Evolutionary conservation across 2,113 vertebrate species (phyloP).

Genomic region (Phyllostomus hastatus): DNA sequence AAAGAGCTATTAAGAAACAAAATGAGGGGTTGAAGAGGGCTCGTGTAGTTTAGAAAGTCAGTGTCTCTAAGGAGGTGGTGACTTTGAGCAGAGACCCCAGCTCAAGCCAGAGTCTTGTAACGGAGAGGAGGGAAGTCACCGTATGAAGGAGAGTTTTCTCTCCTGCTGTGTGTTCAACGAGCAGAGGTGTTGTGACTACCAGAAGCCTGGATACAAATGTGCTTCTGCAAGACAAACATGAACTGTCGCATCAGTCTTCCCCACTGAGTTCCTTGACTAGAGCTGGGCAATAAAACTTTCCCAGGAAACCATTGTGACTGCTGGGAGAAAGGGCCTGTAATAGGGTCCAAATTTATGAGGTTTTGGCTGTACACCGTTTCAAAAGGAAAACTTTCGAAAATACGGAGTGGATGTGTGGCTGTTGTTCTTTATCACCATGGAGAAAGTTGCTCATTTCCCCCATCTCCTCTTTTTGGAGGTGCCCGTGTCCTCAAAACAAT

Average conservation of each 20-base stretch:
- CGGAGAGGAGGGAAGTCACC: background rate
- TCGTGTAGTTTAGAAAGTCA: background rate
- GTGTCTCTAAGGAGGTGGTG: background rate
- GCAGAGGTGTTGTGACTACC: conserved; percentile 2
- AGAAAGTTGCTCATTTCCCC: background rate
- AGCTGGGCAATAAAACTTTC: conserved; percentile 30
- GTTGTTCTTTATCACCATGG: background rate
- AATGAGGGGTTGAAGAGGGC: background rate
- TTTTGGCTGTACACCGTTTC: background rate
- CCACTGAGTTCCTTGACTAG: conserved; percentile 1
- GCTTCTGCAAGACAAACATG: conserved; percentile 27
- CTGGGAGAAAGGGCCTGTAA: conserved; percentile 7
- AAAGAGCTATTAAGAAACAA: background rate
- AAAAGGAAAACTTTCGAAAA: conserved; percentile 6
- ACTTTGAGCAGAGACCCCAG: background rate
- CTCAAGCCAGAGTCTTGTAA: background rate
- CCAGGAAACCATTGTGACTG: background rate
- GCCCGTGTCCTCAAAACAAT: background rate
- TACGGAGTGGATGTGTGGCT: background rate
- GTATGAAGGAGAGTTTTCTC: background rate
- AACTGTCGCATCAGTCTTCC: conserved; percentile 46
- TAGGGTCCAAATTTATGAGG: conserved; percentile 14
- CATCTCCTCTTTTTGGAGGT: background rate
- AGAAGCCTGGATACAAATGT: conserved; percentile 38
- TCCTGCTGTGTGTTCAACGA: background rate